phyloP scores from a whole-genome alignment of 2,113 vertebrate species.

The Triplophysa rosa region DNA sequence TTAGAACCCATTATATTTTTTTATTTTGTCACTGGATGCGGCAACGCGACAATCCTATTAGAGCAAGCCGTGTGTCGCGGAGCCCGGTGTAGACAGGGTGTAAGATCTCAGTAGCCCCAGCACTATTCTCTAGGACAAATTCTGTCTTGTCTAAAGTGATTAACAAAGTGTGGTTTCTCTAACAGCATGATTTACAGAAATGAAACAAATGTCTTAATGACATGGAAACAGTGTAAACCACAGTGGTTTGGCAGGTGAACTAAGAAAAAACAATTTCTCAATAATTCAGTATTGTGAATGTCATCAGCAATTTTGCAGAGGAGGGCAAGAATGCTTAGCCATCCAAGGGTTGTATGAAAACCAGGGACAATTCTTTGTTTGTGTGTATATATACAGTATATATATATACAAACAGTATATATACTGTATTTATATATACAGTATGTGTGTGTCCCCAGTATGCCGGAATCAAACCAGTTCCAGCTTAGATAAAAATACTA shows the following conservation, averaged over 20 bases:
- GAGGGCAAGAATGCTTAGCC: neutral
- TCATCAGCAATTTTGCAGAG: slow-evolving; percentile 33
- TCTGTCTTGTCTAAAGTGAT: slow-evolving; percentile 41
- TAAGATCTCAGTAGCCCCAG: neutral
- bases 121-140: neutral
- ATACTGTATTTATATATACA: too few relatives aligned
- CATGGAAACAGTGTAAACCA: slow-evolving; percentile 32
- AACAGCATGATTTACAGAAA: slow-evolving; percentile 26
- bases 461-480: too few relatives aligned
- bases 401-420: too few relatives aligned
- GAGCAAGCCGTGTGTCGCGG: too few relatives aligned
- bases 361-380: neutral
- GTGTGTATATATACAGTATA: neutral
- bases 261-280: slow-evolving; percentile 38
- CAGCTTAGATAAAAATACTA: too few relatives aligned
- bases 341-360: neutral
- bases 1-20: too few relatives aligned
- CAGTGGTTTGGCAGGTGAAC: slow-evolving; percentile 23
- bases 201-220: neutral
- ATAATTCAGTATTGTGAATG: slow-evolving; percentile 47
- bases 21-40: too few relatives aligned
- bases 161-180: slow-evolving; percentile 35
- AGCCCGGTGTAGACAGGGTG: too few relatives aligned
- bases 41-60: too few relatives aligned
- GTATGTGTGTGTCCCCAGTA: too few relatives aligned